Percentiles rank a stretch among this genome's conserved stretches.
Conservation (phyloP, 2,797 vertebrate species). For the Rhyacichthys aspro region DNA sequence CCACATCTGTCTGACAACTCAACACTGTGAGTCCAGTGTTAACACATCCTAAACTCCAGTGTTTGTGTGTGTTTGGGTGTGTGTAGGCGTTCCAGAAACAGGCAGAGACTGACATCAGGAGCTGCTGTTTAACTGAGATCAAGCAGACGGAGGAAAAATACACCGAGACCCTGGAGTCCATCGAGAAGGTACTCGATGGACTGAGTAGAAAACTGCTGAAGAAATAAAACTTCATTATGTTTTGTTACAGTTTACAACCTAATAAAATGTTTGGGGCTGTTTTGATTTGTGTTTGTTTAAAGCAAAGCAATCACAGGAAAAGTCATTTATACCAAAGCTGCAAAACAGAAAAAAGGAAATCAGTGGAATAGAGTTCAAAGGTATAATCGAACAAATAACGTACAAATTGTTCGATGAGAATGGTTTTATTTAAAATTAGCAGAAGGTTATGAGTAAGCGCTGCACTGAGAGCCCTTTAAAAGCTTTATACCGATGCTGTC, state of each 20-base stretch:
- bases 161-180: constrained; percentile 95
- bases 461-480: background rate
- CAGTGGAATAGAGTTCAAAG: background rate
- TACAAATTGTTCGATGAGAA: constrained; percentile 13
- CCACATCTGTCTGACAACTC: no score
- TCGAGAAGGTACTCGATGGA: constrained; percentile 86
- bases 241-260: no score
- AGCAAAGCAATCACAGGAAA: no score
- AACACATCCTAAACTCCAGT: constrained; percentile 26
- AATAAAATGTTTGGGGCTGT: no score
- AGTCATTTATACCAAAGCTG: no score
- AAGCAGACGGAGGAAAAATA: constrained; percentile 98
- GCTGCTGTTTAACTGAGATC: constrained; percentile 95
- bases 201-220: background rate
- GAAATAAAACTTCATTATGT: no score
- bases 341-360: no score
- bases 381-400: constrained; percentile 36
- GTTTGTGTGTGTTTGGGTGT: constrained; percentile 39
- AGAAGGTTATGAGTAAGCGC: no score
- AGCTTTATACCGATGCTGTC: background rate
- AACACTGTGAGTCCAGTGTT: constrained; percentile 12
- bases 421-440: no score
- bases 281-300: no score
- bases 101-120: constrained; percentile 91
- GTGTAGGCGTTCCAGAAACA: constrained; percentile 84